Evolutionary conservation across 2,113 vertebrate genomes (phyloP).

Genomic region (Chlorodrepanis virens): DNA sequence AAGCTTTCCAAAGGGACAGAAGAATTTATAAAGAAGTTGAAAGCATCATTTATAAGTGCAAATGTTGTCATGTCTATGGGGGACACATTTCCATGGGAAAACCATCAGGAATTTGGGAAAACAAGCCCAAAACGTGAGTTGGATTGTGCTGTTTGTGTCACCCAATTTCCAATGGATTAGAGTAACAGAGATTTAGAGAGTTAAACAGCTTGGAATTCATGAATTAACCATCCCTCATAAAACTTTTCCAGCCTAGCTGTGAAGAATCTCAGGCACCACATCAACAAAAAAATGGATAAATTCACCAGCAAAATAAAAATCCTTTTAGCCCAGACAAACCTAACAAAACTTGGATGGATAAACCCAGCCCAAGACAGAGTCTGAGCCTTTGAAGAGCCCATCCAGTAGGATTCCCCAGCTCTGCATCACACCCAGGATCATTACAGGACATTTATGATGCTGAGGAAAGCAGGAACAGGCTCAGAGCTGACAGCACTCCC

Average conservation of each 20-base stretch:
- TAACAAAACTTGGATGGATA: neutral
- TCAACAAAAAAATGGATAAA: neutral
- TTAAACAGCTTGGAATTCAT: neutral
- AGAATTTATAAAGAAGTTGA: accelerated
- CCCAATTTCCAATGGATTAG: neutral
- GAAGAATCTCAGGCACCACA: neutral
- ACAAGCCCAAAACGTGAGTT: accelerated
- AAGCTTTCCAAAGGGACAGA: neutral
- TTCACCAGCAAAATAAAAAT: neutral
- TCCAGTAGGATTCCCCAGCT: accelerated
- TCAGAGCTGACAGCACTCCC: neutral
- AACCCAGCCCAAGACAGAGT: neutral
- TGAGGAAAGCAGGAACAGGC: neutral
- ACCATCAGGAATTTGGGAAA: neutral
- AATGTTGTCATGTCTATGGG: accelerated
- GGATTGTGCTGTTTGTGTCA: accelerated
- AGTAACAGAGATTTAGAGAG: neutral
- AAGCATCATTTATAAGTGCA: accelerated
- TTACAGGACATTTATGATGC: accelerated
- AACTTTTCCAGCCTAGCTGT: neutral
- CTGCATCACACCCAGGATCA: neutral
- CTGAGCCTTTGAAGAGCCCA: neutral
- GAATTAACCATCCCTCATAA: neutral
- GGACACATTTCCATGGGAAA: neutral
- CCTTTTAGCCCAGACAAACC: neutral